Evolutionary conservation across 2,888 invertebrate genomes (phyloP), one percentile per base, ranked within the genome.

Genomic region (Ochropleura plecta): DNA sequence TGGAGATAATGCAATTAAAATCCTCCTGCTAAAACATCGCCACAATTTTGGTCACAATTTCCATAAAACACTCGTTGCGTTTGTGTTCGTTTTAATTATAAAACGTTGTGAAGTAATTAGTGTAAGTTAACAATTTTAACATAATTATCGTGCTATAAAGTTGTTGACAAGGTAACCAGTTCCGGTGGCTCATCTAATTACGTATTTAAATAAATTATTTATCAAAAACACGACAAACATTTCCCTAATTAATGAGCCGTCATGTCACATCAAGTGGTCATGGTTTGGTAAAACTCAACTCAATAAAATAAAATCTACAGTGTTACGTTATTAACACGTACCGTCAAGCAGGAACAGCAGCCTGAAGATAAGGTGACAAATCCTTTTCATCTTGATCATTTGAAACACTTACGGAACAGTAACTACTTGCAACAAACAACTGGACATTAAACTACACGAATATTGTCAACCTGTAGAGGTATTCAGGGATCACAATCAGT

Each of bases 301-400:
- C 57, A 71, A 62, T 66, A 48, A 64, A 49, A 73, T 40, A 6
- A 46, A 51, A 40, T 46, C 0, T 10, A 70, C 44, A 18, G 4
- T 30, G 6, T 46, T 46, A 14, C 14, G 59, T 60, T 12, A 44
- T 30, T 20, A n/a, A 0, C 42, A 92, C 93, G 90, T 78, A 96
- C 95, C 95, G 88, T 96, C 96, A 81, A 96, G 93, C 75, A 95
- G 89, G 84, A 95, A 96, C 90, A 95, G 91, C 87, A 95, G 87
- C 71, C 94, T 91, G 81, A 95, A 94, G 85, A 95, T 92, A 85
- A 95, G 93, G 86, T 94, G 94, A 87, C 94, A 95, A 92, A 95
- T 95, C 95, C 96, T 92, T 93, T 92, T 94, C 95, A 95, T 95
- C 92, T 93, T 93, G 90, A 93, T 89, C 94, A 94, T 87, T 80